Base-by-base conservation (phyloP, 1,140 invertebrate genomes). In the Heliconius nattereri region DNA sequence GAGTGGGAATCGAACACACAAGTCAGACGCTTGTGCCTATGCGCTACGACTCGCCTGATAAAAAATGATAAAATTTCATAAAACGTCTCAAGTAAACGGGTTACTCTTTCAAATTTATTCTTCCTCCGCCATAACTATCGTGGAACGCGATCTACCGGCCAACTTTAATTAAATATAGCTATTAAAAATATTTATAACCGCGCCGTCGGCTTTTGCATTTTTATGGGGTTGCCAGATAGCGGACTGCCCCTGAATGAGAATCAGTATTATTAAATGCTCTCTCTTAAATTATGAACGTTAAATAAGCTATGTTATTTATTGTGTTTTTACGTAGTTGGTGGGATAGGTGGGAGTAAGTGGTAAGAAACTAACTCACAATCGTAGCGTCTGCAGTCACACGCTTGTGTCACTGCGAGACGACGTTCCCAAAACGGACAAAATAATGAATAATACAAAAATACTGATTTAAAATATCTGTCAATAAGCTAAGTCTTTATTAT, bases 151-250 rank as follows among this genome's bases (percentile, higher is more conserved):
- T 87, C 87, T 79, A 81, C 81, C 76, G 78, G 85, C 78, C 73
- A 85, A 87, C 82, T 90, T 90, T 90, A 89, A 91, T 91, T 89
- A 91, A 91, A 90, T 91, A 90, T 87, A 86, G 84, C 85, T 85
- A 87, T 91, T 91, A 91, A 91, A 89, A 89, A 91, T 91, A 90
- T 91, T 91, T 91, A 91, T 91, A 87, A 85, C 85, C 71, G 57
- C 80, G 78, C 80, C 78, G 83, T 80, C 81, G 81, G 84, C 82
- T 78, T 87, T 81, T 87, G 90, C 88, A 89, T 90, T 87, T 91
- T 89, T 89, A 90, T 89, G 83, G 84, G 81, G 83, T 83, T 86
- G 84, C 85, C 75, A 87, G 89, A 88, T 86, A 88, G 80, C 57
- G 70, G 26, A 54, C 70, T 78, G 3, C 35, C 54, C 52, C 71